Evolutionary conservation across 2,797 vertebrate genomes (phyloP), one percentile per base, ranked within the genome.

Genomic region (Lacerta agilis): DNA sequence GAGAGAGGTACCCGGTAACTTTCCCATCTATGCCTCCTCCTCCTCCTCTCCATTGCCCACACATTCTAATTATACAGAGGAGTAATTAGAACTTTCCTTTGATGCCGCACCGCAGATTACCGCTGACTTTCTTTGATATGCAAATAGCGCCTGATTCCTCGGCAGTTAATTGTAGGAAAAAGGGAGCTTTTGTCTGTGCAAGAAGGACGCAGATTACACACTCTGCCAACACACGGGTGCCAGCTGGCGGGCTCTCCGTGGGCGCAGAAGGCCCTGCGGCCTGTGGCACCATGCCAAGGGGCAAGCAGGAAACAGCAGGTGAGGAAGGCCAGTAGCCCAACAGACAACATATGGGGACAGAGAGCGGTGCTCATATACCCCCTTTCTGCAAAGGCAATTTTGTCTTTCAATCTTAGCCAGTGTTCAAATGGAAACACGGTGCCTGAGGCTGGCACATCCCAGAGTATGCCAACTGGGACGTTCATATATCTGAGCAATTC

Each of bases 51-150:
- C 3, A 69, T 77, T 61, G 77, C 78, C 76, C 77, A 66, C 86
- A 71, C 71, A 18, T 23, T 86, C 79, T 72, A 72, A 86, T 82
- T 76, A 87, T 82, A 85, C 71, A 33, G 27, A 77, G 10, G 71
- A 64, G 17, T 84, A 85, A 90, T 87, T 90, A 78, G 86, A 69
- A 87, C 79, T 76, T 77, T 77, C 78, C 36, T 81, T n/a, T 58
- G n/a, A 79, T n/a, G 67, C 33, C 0, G 11, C 43, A 25, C 67
- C 20, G 36, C 82, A 87, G 77, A 85, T 85, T 81, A 81, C 3
- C 1, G 10, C 71, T 77, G 82, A 64, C 86, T 81, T 87, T 20
- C 86, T 90, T 90, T 90, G 86, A 90, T 82, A 87, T 85, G 86
- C 78, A 87, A 87, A 89, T 86, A 3, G 85, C 2, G 15, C 38